Base-by-base conservation (phyloP, 2,113 vertebrate genomes). In the Zosterops hypoxanthus region DNA sequence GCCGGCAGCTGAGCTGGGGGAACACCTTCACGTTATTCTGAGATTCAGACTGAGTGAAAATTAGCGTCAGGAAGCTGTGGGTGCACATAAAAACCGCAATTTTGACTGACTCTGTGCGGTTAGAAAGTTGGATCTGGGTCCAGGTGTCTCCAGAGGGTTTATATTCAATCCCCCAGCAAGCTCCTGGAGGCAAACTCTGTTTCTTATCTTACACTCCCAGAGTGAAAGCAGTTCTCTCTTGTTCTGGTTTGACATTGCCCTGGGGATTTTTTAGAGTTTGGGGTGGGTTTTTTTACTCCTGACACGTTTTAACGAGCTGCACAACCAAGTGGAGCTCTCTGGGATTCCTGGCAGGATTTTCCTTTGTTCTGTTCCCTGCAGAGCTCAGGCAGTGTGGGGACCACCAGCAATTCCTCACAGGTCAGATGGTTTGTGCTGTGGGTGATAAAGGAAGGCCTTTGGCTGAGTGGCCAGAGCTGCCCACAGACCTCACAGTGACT, bases 281-380 rank as follows among this genome's bases (percentile, higher is more conserved):
- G 14, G 4, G 0, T 39, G 9, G 36, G 36, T 39, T 9, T 28
- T 57, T 11, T 68, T 14, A 4, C 0, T 9, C 11, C 50, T 18
- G 24, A 29, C 6, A 71, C 39, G 11, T 28, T 78, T 28, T n/a
- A 15, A 73, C n/a, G 79, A 12, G 12, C 22, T 69, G 70, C 26
- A 78, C 31, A 44, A 29, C 31, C 60, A 29, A 53, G 29, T 28
- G 36, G 31, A 78, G 60, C 39, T 65, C 49, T 44, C 39, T 64
- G 49, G 76, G 25, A 55, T 8, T 55, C 29, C 12, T 55, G 20
- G 25, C 46, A 46, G 49, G 25, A 34, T 55, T 50, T 29, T 20
- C 12, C 26, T 65, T 65, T 15, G 21, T 34, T 24, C 33, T 55
- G 33, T 25, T 46, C 33, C 77, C 49, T 34, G 49, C 61, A 44